These are phyloP conservation scores for Lingula anatina DNA, from an alignment of 2,888 invertebrate species.

Conservation along the genomic window DNA sequence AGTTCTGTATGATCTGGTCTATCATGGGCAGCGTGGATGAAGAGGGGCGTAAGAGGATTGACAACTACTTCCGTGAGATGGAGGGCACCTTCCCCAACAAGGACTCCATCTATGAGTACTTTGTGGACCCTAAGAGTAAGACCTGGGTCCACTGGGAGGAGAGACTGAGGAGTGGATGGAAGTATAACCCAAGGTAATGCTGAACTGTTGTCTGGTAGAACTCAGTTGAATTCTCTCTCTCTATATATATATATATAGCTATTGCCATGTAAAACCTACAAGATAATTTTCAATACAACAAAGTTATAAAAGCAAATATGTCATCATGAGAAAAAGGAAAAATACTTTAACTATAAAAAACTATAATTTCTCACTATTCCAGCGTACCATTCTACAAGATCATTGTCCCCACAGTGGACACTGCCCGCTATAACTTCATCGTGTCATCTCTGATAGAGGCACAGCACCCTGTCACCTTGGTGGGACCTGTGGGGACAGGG, in stretches of 20 bases:
- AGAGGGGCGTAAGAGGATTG: slow-evolving; percentile 52
- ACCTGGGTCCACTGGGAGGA: slow-evolving; percentile 76
- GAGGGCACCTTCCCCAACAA: slow-evolving; percentile 69
- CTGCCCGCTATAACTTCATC: slow-evolving; percentile 74
- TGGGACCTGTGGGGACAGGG: slow-evolving; percentile 80
- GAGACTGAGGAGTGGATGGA: slow-evolving; percentile 70
- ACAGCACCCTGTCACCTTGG: slow-evolving; percentile 69
- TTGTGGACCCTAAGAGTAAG: slow-evolving; percentile 69
- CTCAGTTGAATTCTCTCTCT: neutral
- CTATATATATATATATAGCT: neutral
- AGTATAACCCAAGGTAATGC: slow-evolving; percentile 62
- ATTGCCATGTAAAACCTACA: too few species aligned
- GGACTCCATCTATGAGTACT: slow-evolving; percentile 85
- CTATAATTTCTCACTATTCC: too few species aligned
- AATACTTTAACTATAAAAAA: too few species aligned
- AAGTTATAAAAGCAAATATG: too few species aligned
- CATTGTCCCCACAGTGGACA: slow-evolving; percentile 82
- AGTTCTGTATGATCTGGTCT: slow-evolving; percentile 54
- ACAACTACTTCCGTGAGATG: slow-evolving; percentile 52
- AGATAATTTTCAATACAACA: too few species aligned
- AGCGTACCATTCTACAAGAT: slow-evolving; percentile 78
- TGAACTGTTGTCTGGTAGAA: slow-evolving; percentile 6
- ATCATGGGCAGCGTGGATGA: slow-evolving; percentile 52
- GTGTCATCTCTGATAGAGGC: slow-evolving; percentile 63
- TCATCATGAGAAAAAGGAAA: too few species aligned